A percentile compares a stretch with the other conserved stretches of the same genome.
These are phyloP conservation scores for Orussus abietinus DNA, from an alignment of 1,140 invertebrate species.

Conservation along the genomic window DNA sequence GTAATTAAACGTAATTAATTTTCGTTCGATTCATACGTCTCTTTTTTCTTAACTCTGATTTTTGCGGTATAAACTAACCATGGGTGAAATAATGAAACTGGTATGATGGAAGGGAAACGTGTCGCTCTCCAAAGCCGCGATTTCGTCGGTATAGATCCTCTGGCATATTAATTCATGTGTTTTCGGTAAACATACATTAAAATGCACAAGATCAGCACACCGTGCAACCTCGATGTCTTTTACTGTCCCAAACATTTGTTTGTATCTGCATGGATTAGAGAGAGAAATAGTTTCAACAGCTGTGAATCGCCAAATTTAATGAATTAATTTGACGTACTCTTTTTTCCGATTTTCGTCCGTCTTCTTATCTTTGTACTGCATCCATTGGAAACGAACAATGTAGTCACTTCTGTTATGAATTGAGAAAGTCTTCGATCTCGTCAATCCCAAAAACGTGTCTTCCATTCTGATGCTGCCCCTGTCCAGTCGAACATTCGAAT, in stretches of 20 bases:
- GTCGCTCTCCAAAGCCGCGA: slow-evolving; percentile 25
- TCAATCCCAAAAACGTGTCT: slow-evolving; percentile 47
- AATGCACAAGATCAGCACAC: slow-evolving; percentile 23
- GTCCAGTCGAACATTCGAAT: slow-evolving; percentile 35
- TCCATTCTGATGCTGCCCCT: slow-evolving; percentile 36
- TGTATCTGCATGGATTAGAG: slow-evolving; percentile 22
- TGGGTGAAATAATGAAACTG: slow-evolving; percentile 27
- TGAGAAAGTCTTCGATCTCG: slow-evolving; percentile 31
- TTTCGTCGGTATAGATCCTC: slow-evolving; percentile 35
- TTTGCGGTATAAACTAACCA: slow-evolving; percentile 25
- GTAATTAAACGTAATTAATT: neutral
- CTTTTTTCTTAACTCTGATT: no score
- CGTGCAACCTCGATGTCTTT: slow-evolving; percentile 20
- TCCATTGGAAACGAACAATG: slow-evolving; percentile 46
- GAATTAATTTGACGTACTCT: slow-evolving; percentile 21
- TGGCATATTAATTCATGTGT: slow-evolving; percentile 30
- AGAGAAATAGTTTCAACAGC: neutral
- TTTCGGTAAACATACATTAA: slow-evolving; percentile 27
- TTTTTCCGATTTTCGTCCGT: slow-evolving; percentile 25
- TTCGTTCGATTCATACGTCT: neutral
- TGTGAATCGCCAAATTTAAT: slow-evolving; percentile 1
- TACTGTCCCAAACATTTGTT: slow-evolving; percentile 18
- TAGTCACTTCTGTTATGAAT: slow-evolving; percentile 49
- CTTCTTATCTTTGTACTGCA: slow-evolving; percentile 25
- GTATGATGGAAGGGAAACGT: slow-evolving; percentile 29